Conservation (phyloP, 2,888 invertebrate species). For the Oscheius sp. region DNA sequence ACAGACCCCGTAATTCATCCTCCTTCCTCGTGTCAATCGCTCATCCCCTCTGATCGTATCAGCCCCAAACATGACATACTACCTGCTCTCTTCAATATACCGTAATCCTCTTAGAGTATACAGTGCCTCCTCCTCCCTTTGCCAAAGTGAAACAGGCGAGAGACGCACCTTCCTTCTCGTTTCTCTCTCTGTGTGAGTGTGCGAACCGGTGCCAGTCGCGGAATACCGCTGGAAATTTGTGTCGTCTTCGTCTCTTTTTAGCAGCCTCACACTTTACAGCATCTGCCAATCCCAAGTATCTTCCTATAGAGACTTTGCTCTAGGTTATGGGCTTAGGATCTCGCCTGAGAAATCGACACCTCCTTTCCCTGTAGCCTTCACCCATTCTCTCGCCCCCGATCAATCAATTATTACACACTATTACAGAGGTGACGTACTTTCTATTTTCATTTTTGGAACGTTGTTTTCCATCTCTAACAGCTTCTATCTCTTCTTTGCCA, state of each 20-base stretch:
- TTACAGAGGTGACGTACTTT: too few relatives aligned
- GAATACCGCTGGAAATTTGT: conserved; percentile 36
- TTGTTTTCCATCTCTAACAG: too few relatives aligned
- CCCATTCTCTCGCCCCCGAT: too few relatives aligned
- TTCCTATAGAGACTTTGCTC: too few relatives aligned
- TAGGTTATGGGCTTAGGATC: too few relatives aligned
- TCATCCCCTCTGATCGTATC: conserved; percentile 1
- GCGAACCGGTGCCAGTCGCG: conserved; percentile 37
- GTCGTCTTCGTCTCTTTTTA: conserved; percentile 3
- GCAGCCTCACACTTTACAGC: conserved; percentile 9
- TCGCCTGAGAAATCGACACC: too few relatives aligned
- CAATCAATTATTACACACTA: too few relatives aligned
- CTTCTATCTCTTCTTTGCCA: too few relatives aligned
- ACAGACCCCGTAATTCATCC: conserved; percentile 25
- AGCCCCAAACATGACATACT: neutral
- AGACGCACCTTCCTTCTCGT: conserved; percentile 12
- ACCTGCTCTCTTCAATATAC: neutral
- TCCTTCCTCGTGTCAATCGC: neutral
- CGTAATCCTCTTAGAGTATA: conserved; percentile 11
- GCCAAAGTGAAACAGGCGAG: conserved; percentile 25
- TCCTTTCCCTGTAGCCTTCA: too few relatives aligned
- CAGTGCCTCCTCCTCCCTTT: conserved; percentile 16
- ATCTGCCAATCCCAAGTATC: neutral
- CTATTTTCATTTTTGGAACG: too few relatives aligned
- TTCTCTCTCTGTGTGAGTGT: conserved; percentile 3